Base-by-base conservation (phyloP, 2,113 vertebrate genomes). In the Cathartes aura region DNA sequence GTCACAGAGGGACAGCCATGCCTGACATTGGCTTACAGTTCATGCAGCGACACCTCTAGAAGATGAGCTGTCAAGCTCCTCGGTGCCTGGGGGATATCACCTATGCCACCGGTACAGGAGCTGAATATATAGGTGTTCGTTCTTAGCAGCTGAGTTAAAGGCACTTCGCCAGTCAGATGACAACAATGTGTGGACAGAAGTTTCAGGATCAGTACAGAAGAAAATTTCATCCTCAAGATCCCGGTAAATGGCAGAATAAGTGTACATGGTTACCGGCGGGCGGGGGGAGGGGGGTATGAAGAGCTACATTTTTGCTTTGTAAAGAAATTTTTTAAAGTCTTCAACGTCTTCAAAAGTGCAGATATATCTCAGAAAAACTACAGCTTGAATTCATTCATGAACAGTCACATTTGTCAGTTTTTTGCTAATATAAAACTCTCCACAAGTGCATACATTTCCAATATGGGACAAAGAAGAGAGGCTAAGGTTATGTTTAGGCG, bases 271-370 rank as follows among this genome's bases (percentile, higher is more conserved):
- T 66, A 48, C 7, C 9, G 9, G 18, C 38, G 53, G 17, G 29
- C 16, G 4, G 6, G 19, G 17, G 15, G 0, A 7, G 13, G 6
- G 11, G 8, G 17, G 3, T 27, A 36, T 43, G 23, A 43, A 63
- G 17, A 74, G 6, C 12, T 32, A 29, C 4, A 11, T 30, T 81
- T 82, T 62, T 53, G 12, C 19, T 79, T 78, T 59, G 13, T 47
- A 60, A 52, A 59, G 48, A 75, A 11, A 47, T 36, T 58, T 38
- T 62, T 16, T 45, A 81, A 15, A 36, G 9, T 21, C 11, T 53
- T 64, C 38, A 55, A 19, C 23, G 16, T 53, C 36, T 75, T 85
- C 30, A 48, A 34, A 82, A 80, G 26, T n/a, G 43, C 45, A 91
- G 26, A 14, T 47, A 2, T 56, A 20, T 13, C 62, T 75, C 50